A percentile compares a stretch with the other conserved stretches of the same genome.
Conservation (phyloP, 2,797 vertebrate genomes). For the Rhinogobio ventralis region DNA sequence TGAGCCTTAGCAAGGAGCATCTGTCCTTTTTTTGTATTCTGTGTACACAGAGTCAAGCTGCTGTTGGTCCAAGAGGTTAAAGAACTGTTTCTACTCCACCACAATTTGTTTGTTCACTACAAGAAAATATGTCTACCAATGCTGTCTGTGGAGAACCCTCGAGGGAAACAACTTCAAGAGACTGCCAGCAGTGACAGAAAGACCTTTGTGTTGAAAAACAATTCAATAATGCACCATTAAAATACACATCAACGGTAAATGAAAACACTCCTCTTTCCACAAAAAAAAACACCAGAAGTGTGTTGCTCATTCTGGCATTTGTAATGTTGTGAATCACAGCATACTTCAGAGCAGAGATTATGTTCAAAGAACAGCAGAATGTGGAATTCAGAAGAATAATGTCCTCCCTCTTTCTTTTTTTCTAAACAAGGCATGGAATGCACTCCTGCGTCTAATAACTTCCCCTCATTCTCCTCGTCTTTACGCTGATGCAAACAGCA, state of each 20-base stretch:
- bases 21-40: constrained; percentile 29
- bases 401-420: constrained; percentile 60
- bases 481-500: constrained; percentile 69
- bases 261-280: constrained; percentile 42
- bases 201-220: constrained; percentile 56
- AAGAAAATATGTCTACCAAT: constrained; percentile 47
- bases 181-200: constrained; percentile 46
- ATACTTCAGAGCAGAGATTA: constrained; percentile 44
- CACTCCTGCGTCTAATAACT: constrained; percentile 79
- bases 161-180: constrained; percentile 23
- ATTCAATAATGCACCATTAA: constrained; percentile 27
- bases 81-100: constrained; percentile 44
- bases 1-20: constrained; percentile 35
- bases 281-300: constrained; percentile 14
- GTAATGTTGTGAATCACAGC: constrained; percentile 45
- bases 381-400: constrained; percentile 39
- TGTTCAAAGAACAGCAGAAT: constrained; percentile 19
- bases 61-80: constrained; percentile 51
- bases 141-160: constrained; percentile 33
- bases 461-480: constrained; percentile 75
- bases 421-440: constrained; percentile 87
- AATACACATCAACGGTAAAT: constrained; percentile 51
- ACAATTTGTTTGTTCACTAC: constrained; percentile 45
- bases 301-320: constrained; percentile 33
- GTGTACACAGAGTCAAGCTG: constrained; percentile 22